Evolutionary conservation across 2,888 invertebrate species (phyloP).

Genomic region (Alcis repandata): DNA sequence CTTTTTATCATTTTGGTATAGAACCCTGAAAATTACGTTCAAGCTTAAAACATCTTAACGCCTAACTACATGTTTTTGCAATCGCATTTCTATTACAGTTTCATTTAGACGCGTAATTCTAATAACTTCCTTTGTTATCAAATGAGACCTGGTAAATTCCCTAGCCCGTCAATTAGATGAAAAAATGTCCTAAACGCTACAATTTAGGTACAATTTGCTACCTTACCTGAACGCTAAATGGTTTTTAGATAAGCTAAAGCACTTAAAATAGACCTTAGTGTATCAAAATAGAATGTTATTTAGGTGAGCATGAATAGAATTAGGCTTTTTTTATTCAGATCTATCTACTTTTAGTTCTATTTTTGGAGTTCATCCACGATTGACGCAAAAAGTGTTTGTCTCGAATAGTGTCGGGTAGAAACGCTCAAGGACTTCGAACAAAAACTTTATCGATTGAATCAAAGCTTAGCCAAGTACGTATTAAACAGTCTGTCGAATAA

Average conservation of each 20-base stretch:
- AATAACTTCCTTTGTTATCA: background rate
- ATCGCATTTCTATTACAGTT: background rate
- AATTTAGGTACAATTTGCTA: slow-evolving; percentile 4
- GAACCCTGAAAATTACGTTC: too few species aligned
- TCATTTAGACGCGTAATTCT: background rate
- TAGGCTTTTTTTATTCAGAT: slow-evolving; percentile 4
- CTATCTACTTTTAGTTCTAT: slow-evolving; percentile 2
- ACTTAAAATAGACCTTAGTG: too few species aligned
- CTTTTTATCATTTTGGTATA: too few species aligned
- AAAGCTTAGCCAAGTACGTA: slow-evolving; percentile 4
- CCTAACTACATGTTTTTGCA: background rate
- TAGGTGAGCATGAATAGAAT: too few species aligned
- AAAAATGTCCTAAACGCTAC: background rate
- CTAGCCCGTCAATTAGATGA: background rate
- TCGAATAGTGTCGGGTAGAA: slow-evolving; percentile 10
- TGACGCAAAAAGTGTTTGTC: slow-evolving; percentile 31
- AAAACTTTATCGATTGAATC: slow-evolving; percentile 35
- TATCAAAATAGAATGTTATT: too few species aligned
- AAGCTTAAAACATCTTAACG: background rate
- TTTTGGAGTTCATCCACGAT: slow-evolving; percentile 2
- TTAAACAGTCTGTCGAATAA: slow-evolving; percentile 4
- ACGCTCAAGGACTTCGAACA: slow-evolving; percentile 27
- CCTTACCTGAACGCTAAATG: too few species aligned
- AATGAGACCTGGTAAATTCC: background rate
- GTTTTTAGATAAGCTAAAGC: too few species aligned